These are phyloP conservation scores for Gobionotothen gibberifrons DNA, from an alignment of 2,797 vertebrate species.

Conservation along the genomic window DNA sequence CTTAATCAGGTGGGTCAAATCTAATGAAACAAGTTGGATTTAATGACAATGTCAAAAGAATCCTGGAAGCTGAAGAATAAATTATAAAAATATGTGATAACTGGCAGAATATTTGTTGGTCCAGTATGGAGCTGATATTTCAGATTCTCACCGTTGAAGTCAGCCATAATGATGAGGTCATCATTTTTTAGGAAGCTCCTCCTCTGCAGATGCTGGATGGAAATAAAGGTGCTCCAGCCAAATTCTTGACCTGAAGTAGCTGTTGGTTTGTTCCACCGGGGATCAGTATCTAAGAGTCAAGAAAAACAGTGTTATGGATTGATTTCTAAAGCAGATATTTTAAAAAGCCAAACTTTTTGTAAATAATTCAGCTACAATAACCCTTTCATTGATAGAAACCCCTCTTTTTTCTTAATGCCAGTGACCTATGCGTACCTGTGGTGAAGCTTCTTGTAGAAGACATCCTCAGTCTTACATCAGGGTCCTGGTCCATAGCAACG, in stretches of 20 bases:
- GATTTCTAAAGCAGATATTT: not conserved
- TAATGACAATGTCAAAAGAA: not conserved
- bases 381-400: not conserved
- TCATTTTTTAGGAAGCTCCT: constrained; percentile 90
- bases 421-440: constrained; percentile 66
- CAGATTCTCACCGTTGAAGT: constrained; percentile 87
- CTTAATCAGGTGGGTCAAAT: constrained; percentile 86
- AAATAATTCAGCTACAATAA: not conserved
- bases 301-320: not conserved
- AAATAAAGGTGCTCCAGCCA: constrained; percentile 87
- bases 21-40: constrained; percentile 64
- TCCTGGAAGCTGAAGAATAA: too few relatives aligned
- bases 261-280: constrained; percentile 86
- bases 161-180: constrained; percentile 88
- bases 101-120: not conserved
- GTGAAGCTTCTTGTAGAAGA: constrained; percentile 89
- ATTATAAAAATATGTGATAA: not conserved
- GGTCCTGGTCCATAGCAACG: constrained; percentile 88
- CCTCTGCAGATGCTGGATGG: constrained; percentile 82
- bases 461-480: constrained; percentile 87
- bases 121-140: not conserved
- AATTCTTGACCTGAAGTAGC: not conserved
- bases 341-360: not conserved
- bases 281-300: constrained; percentile 55
- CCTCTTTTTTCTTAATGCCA: not conserved